phyloP scores from a whole-genome alignment of 2,113 vertebrate genomes.

The Nerophis ophidion region DNA sequence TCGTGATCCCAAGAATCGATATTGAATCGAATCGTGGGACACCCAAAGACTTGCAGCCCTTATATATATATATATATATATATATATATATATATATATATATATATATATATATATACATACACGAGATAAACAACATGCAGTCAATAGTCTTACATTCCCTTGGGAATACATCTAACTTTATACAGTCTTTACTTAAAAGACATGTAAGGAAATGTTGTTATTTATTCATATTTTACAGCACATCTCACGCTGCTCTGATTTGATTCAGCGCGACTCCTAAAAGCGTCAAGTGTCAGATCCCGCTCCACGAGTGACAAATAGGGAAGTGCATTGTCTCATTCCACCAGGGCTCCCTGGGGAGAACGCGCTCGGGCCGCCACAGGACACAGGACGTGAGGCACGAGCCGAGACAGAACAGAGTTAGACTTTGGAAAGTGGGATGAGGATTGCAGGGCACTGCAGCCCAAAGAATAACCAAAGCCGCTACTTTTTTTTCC shows the following conservation, averaged over 20 bases:
- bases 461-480: conserved; percentile 11
- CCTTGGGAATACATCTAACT: conserved; percentile 13
- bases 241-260: conserved; percentile 23
- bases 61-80: too few relatives aligned
- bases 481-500: background rate
- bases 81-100: too few relatives aligned
- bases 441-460: conserved; percentile 18
- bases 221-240: conserved; percentile 12
- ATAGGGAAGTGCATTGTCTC: too few relatives aligned
- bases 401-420: conserved; percentile 46
- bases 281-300: too few relatives aligned
- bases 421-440: conserved; percentile 34
- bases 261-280: background rate
- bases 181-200: conserved; percentile 19
- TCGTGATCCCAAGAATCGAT: too few relatives aligned
- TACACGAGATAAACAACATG: background rate
- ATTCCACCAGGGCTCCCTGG: conserved; percentile 28
- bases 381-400: conserved; percentile 55
- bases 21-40: too few relatives aligned
- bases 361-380: conserved; percentile 48
- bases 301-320: conserved; percentile 41
- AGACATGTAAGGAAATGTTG: conserved; percentile 17
- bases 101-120: too few relatives aligned
- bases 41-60: too few relatives aligned
- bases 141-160: conserved; percentile 27